phyloP scores from a whole-genome alignment of 2,113 vertebrate species.

The Malurus alboscapulatus region DNA sequence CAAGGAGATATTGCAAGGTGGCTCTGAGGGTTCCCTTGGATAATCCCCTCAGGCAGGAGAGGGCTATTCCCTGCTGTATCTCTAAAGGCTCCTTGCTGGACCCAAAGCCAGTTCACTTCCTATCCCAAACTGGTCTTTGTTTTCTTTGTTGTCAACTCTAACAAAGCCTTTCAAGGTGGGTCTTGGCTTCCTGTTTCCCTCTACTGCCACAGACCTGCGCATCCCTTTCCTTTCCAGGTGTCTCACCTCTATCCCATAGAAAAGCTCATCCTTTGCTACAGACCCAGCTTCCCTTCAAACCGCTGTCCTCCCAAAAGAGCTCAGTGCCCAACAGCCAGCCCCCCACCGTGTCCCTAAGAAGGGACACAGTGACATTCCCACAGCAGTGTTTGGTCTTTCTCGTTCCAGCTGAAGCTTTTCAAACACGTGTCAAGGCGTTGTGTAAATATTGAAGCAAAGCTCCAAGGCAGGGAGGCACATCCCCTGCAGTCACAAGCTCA shows the following conservation, averaged over 20 bases:
- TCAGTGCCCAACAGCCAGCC: background rate
- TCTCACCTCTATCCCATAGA: background rate
- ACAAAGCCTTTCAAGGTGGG: background rate
- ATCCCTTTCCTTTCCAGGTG: background rate
- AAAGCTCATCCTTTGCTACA: background rate
- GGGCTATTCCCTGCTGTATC: background rate
- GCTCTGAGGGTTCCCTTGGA: background rate
- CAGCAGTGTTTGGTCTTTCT: background rate
- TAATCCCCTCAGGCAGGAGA: background rate
- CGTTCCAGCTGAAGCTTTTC: background rate
- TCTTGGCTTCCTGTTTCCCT: background rate
- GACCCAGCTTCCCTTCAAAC: background rate
- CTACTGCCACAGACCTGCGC: background rate
- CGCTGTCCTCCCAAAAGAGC: background rate
- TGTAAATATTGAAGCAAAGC: slow-evolving; percentile 26
- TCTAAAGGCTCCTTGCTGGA: background rate
- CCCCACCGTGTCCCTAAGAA: background rate
- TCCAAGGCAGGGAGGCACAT: background rate
- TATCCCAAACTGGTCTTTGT: background rate
- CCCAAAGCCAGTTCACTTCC: background rate
- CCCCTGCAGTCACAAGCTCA: background rate
- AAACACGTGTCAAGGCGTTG: slow-evolving; percentile 2
- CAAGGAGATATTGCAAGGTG: background rate
- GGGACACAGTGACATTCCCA: background rate
- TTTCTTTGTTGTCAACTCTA: background rate